Evolutionary conservation across 2,888 invertebrate species (phyloP).

Genomic region (Maniola hyperantus): DNA sequence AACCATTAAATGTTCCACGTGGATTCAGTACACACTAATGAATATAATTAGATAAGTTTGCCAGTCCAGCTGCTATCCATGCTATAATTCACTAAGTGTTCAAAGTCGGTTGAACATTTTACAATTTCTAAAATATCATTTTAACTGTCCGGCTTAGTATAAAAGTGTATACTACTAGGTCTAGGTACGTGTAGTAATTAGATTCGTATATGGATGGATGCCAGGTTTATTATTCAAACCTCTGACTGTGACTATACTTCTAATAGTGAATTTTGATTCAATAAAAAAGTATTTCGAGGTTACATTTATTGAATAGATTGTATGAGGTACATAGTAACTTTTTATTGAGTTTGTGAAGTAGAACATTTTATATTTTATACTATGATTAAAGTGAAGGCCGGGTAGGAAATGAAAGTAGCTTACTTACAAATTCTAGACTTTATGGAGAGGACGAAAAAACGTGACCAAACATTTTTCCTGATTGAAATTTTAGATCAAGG

Average conservation of each 20-base stretch:
- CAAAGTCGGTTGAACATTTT: constrained; percentile 21
- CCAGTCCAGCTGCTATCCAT: constrained; percentile 28
- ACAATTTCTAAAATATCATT: constrained; percentile 12
- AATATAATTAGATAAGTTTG: constrained; percentile 36
- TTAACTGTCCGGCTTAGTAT: background rate
- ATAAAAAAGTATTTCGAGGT: background rate
- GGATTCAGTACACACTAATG: constrained; percentile 28
- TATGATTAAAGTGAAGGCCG: constrained; percentile 11
- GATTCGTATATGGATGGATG: no score
- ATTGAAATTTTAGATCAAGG: constrained; percentile 26
- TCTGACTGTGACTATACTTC: no score
- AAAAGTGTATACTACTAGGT: background rate
- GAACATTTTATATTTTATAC: background rate
- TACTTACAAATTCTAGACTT: constrained; percentile 26
- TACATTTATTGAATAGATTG: constrained; percentile 1
- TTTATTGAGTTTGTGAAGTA: constrained; percentile 7
- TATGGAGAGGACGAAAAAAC: constrained; percentile 23
- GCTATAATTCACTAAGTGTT: constrained; percentile 27
- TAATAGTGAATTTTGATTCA: background rate
- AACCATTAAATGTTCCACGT: constrained; percentile 29
- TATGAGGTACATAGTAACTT: background rate
- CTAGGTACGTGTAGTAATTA: no score
- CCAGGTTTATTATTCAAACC: no score
- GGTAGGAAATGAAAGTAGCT: constrained; percentile 25
- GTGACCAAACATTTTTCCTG: constrained; percentile 23